Evolutionary conservation across 53 echinoderm and acorn worm genomes (phyloP).

Genomic region (Patiria pectinifera): DNA sequence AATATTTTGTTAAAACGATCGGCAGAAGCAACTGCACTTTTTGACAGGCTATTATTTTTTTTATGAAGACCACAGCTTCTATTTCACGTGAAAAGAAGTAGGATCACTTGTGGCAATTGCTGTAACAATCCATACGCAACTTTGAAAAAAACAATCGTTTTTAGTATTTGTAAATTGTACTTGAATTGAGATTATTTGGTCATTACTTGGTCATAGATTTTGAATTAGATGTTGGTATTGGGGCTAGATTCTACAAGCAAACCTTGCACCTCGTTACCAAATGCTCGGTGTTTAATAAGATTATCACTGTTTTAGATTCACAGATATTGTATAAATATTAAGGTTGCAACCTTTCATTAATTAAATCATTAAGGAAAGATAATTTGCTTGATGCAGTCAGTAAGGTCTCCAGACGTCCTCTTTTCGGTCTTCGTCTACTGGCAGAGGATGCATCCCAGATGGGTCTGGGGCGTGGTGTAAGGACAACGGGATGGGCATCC

Average conservation of each 20-base stretch:
- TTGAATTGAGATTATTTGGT: too few relatives aligned
- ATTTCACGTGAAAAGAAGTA: too few relatives aligned
- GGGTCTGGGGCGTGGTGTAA: constrained; percentile 72
- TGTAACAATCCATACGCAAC: too few relatives aligned
- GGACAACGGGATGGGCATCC: constrained; percentile 42
- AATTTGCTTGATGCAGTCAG: constrained; percentile 47
- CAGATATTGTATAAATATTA: not conserved
- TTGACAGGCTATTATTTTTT: not conserved
- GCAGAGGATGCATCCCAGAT: constrained; percentile 69
- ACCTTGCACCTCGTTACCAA: not conserved
- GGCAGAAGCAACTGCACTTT: too few relatives aligned
- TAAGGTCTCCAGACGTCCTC: constrained; percentile 99
- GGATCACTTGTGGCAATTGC: too few relatives aligned
- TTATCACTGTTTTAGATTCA: not conserved
- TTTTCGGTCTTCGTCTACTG: constrained; percentile 80
- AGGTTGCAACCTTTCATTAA: not conserved
- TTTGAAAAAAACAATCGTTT: too few relatives aligned
- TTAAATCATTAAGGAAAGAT: not conserved
- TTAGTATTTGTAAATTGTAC: too few relatives aligned
- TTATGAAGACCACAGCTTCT: not conserved
- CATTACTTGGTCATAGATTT: not conserved
- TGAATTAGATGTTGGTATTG: not conserved
- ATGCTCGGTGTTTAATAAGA: not conserved
- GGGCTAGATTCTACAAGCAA: not conserved
- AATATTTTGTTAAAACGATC: not conserved